A percentile compares a stretch with the other conserved stretches of the same genome.
Evolutionary conservation across 2,888 invertebrate species (phyloP).

Genomic region (Palloptera scutellata): DNA sequence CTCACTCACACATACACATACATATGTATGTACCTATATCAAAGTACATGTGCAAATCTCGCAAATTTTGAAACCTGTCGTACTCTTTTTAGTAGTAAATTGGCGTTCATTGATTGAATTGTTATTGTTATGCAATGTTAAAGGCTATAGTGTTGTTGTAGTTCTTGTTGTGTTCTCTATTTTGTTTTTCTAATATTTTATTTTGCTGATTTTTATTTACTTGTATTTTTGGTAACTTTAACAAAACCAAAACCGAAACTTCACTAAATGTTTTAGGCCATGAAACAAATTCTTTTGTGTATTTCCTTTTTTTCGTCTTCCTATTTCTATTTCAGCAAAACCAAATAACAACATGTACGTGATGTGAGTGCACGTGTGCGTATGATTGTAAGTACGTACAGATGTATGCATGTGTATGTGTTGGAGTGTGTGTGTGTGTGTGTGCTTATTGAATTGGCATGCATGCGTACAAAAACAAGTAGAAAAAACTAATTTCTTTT

Average conservation of each 20-base stretch:
- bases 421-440: not conserved
- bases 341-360: conserved; percentile 11
- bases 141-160: conserved; percentile 6
- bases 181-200: not conserved
- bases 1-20: too few relatives aligned
- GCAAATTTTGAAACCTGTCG: too few relatives aligned
- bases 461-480: not conserved
- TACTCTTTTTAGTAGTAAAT: conserved; percentile 23
- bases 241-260: not conserved
- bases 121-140: conserved; percentile 30
- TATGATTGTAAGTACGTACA: not conserved
- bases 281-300: not conserved
- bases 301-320: too few relatives aligned
- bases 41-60: too few relatives aligned
- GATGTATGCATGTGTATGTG: not conserved
- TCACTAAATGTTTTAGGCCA: conserved; percentile 17
- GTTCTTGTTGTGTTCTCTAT: conserved; percentile 10
- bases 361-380: not conserved
- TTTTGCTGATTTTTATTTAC: not conserved
- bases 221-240: not conserved
- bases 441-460: conserved; percentile 1
- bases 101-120: conserved; percentile 33
- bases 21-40: too few relatives aligned
- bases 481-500: conserved; percentile 13
- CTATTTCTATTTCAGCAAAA: not conserved